Conservation (phyloP, 2,113 vertebrate genomes). For the Prionailurus viverrinus region DNA sequence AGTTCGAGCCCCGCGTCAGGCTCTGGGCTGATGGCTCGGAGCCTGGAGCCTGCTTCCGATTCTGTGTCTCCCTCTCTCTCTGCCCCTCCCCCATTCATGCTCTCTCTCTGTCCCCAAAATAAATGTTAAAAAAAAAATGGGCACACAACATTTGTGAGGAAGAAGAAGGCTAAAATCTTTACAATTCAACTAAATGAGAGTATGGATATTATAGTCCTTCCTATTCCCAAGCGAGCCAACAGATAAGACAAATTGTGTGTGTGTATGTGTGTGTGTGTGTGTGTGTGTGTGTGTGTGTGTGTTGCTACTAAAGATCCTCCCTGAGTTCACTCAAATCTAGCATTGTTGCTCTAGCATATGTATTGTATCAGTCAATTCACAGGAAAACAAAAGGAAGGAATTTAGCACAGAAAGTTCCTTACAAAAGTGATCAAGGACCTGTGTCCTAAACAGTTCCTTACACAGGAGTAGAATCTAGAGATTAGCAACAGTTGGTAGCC, state of each 20-base stretch:
- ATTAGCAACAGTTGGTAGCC: neutral
- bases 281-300: neutral
- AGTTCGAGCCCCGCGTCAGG: too few relatives aligned
- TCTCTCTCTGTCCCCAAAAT: too few relatives aligned
- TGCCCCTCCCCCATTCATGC: too few relatives aligned
- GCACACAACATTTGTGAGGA: neutral
- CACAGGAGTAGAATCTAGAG: neutral
- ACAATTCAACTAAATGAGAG: neutral
- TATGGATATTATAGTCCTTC: neutral
- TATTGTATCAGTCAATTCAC: neutral
- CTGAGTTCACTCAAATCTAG: neutral
- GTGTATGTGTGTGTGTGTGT: neutral
- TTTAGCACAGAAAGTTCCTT: constrained; percentile 5
- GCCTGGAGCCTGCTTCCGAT: too few relatives aligned
- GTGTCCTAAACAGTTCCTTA: neutral
- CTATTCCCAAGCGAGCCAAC: neutral
- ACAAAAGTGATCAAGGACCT: neutral
- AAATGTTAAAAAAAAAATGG: neutral
- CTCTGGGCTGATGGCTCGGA: too few relatives aligned
- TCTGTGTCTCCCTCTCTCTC: too few relatives aligned
- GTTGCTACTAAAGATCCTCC: neutral
- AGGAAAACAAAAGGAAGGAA: neutral
- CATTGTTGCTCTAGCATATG: neutral
- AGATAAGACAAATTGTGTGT: neutral
- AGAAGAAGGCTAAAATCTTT: neutral